phyloP scores from a whole-genome alignment of 2,797 vertebrate genomes.

The Rhadinocentrus ornatus region DNA sequence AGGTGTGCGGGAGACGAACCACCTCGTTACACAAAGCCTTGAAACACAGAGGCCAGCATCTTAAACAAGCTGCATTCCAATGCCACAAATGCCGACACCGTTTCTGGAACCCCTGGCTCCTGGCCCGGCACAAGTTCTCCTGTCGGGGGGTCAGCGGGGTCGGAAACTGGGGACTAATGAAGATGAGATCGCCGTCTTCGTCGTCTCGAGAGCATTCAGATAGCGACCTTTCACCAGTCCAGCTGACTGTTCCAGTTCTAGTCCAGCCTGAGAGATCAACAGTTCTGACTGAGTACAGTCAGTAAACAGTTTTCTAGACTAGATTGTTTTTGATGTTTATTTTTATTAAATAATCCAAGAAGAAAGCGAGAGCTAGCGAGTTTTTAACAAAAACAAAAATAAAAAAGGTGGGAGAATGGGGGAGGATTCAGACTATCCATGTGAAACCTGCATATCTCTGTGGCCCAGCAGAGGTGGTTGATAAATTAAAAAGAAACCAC shows the following conservation, averaged over 20 bases:
- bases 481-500: slow-evolving; percentile 53
- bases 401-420: slow-evolving; percentile 6
- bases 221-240: slow-evolving; percentile 42
- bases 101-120: slow-evolving; percentile 81
- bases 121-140: slow-evolving; percentile 80
- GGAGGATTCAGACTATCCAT: slow-evolving; percentile 52
- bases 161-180: slow-evolving; percentile 63
- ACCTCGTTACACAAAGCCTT: slow-evolving; percentile 77
- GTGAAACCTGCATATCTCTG: slow-evolving; percentile 21
- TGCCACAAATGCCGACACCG: slow-evolving; percentile 80
- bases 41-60: slow-evolving; percentile 80
- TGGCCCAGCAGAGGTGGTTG: slow-evolving; percentile 47
- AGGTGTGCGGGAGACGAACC: slow-evolving; percentile 76
- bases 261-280: slow-evolving; percentile 77
- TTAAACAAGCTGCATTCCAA: slow-evolving; percentile 77
- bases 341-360: slow-evolving; percentile 70
- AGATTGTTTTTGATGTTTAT: slow-evolving; percentile 74
- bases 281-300: slow-evolving; percentile 80
- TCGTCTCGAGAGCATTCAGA: slow-evolving; percentile 27
- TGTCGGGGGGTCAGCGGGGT: slow-evolving; percentile 65
- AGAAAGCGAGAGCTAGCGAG: slow-evolving; percentile 58
- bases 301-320: slow-evolving; percentile 73
- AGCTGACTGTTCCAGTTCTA: slow-evolving; percentile 57
- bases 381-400: slow-evolving; percentile 66
- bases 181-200: slow-evolving; percentile 39